Conservation (phyloP, 2,888 invertebrate species). For the Altica lythri region DNA sequence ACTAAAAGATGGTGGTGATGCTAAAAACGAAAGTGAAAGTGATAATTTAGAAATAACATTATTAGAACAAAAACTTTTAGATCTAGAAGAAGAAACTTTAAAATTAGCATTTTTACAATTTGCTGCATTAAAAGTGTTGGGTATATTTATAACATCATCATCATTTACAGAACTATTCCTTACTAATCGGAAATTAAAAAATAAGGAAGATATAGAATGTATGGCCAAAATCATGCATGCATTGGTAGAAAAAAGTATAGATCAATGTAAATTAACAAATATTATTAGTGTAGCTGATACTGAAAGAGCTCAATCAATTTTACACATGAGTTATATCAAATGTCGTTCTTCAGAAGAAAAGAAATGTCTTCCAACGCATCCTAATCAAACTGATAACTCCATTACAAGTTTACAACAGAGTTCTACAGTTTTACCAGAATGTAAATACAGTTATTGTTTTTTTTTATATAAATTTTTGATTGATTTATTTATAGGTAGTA, state of each 20-base stretch:
- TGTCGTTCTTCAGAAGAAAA: conserved; percentile 49
- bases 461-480: neutral
- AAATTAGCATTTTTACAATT: conserved; percentile 61
- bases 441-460: conserved; percentile 6
- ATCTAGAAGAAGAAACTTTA: conserved; percentile 58
- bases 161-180: conserved; percentile 63
- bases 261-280: conserved; percentile 57
- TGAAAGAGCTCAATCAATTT: conserved; percentile 58
- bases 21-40: conserved; percentile 26
- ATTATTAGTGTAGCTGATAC: conserved; percentile 58
- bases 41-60: conserved; percentile 44
- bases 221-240: conserved; percentile 55
- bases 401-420: conserved; percentile 23
- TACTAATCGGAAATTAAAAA: conserved; percentile 54
- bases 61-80: conserved; percentile 54
- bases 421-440: conserved; percentile 6
- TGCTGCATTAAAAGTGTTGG: conserved; percentile 62
- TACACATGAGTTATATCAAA: conserved; percentile 55
- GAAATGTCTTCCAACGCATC: conserved; percentile 2
- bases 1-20: conserved; percentile 30
- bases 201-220: conserved; percentile 35
- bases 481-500: neutral
- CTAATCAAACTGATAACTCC: conserved; percentile 15
- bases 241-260: conserved; percentile 57
- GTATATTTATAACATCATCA: conserved; percentile 59